Conservation (phyloP, 30 jellyfish, hydroid and myxozoan species). For the Aurelia aurita complex sp. Pacific region DNA sequence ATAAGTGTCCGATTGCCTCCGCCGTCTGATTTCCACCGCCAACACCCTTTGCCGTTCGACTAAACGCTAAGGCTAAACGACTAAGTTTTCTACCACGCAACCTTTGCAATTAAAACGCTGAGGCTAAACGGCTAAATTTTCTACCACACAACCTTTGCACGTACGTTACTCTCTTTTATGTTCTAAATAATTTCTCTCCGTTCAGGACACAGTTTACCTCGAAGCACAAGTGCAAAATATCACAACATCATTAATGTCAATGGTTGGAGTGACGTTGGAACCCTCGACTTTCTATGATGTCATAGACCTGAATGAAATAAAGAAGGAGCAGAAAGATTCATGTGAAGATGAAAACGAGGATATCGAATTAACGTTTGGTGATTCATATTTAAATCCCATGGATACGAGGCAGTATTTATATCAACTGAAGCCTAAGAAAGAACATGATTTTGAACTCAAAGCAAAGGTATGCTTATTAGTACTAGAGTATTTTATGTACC, state of each 20-base stretch:
- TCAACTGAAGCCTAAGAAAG: constrained; percentile 73
- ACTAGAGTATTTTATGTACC: too few species aligned
- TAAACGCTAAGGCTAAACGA: too few species aligned
- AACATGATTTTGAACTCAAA: constrained; percentile 37
- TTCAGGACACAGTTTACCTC: constrained; percentile 72
- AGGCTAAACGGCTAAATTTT: too few species aligned
- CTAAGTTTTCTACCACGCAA: too few species aligned
- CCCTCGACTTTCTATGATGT: constrained; percentile 82
- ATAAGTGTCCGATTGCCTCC: too few species aligned
- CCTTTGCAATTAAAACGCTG: too few species aligned
- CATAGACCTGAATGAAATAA: constrained; percentile 47
- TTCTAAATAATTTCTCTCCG: background rate
- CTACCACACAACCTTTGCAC: too few species aligned
- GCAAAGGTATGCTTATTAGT: constrained; percentile 40
- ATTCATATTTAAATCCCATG: constrained; percentile 76
- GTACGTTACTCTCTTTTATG: too few species aligned
- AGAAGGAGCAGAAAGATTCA: background rate
- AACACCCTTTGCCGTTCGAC: too few species aligned
- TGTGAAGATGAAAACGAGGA: constrained; percentile 49
- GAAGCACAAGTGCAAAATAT: constrained; percentile 96
- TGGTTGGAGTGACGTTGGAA: constrained; percentile 81
- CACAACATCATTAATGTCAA: constrained; percentile 81
- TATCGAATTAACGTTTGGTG: constrained; percentile 62
- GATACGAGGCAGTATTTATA: constrained; percentile 89
- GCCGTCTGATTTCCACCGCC: too few species aligned